Percentiles rank a stretch among this genome's conserved stretches.
phyloP scores from a whole-genome alignment of 1,140 invertebrate species.

The Varroa destructor region DNA sequence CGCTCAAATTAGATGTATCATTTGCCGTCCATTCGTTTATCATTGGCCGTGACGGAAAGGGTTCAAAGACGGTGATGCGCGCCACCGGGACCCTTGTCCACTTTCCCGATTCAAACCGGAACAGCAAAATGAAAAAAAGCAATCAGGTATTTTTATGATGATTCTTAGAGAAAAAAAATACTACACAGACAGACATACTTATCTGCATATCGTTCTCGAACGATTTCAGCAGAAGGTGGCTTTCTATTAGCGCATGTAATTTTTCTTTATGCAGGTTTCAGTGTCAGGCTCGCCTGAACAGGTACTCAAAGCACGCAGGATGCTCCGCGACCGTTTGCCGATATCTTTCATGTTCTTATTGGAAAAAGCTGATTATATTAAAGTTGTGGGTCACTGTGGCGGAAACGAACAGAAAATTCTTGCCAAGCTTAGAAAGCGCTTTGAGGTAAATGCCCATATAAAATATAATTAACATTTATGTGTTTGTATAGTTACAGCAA shows the following conservation, averaged over 20 bases:
- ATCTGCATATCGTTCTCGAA: no score
- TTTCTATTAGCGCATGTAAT: no score
- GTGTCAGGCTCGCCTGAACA: conserved; percentile 66
- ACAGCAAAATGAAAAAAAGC: conserved; percentile 78
- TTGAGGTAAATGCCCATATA: no score
- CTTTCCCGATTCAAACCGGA: conserved; percentile 93
- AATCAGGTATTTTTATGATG: conserved; percentile 53
- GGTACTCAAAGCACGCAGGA: conserved; percentile 69
- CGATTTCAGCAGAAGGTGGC: no score
- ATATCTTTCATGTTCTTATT: conserved; percentile 64
- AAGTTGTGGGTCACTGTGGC: background rate
- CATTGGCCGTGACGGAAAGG: conserved; percentile 88
- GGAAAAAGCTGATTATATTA: background rate
- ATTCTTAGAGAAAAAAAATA: no score
- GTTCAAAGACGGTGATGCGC: conserved; percentile 90
- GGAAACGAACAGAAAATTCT: no score
- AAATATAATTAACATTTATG: no score
- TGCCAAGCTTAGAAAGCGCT: no score
- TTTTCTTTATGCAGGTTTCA: conserved; percentile 43
- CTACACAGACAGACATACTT: no score
- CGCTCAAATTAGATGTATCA: conserved; percentile 93
- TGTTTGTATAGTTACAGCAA: no score
- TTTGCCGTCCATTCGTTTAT: conserved; percentile 96
- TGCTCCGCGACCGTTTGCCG: conserved; percentile 73
- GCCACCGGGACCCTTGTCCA: conserved; percentile 92